A percentile compares a stretch with the other conserved stretches of the same genome.
phyloP scores from a whole-genome alignment of 2,113 vertebrate species.

The Prunella himalayana region DNA sequence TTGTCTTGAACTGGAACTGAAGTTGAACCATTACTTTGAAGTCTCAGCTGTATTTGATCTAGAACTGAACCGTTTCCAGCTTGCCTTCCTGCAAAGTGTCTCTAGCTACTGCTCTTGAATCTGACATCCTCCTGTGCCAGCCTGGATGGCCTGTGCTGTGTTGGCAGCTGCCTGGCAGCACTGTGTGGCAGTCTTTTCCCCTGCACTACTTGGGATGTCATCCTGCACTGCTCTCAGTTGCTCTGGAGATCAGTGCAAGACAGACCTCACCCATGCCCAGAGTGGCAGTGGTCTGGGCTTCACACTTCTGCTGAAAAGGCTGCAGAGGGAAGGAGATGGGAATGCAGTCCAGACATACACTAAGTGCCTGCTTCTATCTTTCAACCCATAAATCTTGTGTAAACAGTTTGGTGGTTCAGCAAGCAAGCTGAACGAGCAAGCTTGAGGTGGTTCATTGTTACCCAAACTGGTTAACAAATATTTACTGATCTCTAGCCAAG shows the following conservation, averaged over 20 bases:
- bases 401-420: not conserved
- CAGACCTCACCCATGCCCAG: fast-evolving
- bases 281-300: not conserved
- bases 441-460: not conserved
- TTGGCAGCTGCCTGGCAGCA: not conserved
- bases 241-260: not conserved
- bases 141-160: fast-evolving
- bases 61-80: not conserved
- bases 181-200: not conserved
- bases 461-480: not conserved
- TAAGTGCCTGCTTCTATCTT: not conserved
- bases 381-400: not conserved
- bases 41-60: not conserved
- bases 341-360: not conserved
- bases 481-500: not conserved
- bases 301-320: not conserved
- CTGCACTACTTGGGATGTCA: not conserved
- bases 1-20: not conserved
- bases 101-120: not conserved
- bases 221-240: not conserved
- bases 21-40: not conserved
- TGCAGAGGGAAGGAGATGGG: not conserved
- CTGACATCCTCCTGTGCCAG: fast-evolving
- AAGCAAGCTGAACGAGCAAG: not conserved
- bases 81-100: not conserved